A percentile compares a stretch with the other conserved stretches of the same genome.
Evolutionary conservation across 2,888 invertebrate genomes (phyloP).

Genomic region (Heteropelma amictum): DNA sequence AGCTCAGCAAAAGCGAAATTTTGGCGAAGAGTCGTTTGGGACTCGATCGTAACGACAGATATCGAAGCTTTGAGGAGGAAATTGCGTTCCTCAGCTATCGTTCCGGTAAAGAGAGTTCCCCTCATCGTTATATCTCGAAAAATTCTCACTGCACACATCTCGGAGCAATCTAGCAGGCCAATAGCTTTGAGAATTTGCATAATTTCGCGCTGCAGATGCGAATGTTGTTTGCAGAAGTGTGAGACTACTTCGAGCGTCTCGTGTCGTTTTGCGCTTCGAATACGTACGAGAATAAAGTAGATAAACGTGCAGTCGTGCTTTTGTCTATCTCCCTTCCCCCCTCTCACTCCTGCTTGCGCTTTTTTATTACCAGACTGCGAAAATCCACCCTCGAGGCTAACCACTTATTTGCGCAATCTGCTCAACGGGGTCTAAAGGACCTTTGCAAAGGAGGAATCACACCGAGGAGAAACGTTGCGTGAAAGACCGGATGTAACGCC

Average conservation of each 20-base stretch:
- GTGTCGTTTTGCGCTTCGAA: not conserved
- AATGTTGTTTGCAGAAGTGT: conserved; percentile 42
- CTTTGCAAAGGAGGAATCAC: conserved; percentile 25
- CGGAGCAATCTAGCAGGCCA: not conserved
- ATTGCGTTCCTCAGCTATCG: no score
- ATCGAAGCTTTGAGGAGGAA: no score
- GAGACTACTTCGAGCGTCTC: not conserved
- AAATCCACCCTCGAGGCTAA: conserved; percentile 42
- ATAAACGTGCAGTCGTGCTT: conserved; percentile 40
- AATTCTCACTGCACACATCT: not conserved
- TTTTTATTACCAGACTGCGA: conserved; percentile 2
- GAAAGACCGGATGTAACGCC: not conserved
- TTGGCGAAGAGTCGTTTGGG: no score
- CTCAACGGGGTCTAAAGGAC: conserved; percentile 28
- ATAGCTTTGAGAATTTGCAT: conserved; percentile 38
- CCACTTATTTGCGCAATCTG: conserved; percentile 46
- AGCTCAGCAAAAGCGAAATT: no score
- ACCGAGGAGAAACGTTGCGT: conserved; percentile 3
- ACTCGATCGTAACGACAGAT: no score
- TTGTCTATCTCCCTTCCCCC: conserved; percentile 5
- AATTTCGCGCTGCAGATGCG: conserved; percentile 49
- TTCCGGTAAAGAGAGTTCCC: conserved; percentile 17
- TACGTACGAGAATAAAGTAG: conserved; percentile 18
- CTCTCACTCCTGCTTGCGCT: no score
- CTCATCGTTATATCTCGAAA: conserved; percentile 4